Percentiles rank a stretch among this genome's conserved stretches.
Evolutionary conservation across 2,888 invertebrate genomes (phyloP).

Genomic region (Xestoiulus laeticollis): DNA sequence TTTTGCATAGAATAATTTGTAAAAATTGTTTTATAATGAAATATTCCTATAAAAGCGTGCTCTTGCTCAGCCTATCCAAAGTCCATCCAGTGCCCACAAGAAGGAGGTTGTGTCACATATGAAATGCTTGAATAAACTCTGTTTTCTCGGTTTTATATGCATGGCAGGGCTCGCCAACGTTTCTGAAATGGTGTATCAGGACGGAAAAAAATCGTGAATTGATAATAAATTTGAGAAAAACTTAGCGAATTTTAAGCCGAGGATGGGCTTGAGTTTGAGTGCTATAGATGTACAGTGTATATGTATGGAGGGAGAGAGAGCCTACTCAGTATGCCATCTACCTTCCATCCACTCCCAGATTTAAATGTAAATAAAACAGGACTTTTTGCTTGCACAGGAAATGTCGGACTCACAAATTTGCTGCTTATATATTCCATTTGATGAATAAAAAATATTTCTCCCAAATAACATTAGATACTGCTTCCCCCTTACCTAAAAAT

Average conservation of each 20-base stretch:
- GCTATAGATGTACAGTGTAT: neutral
- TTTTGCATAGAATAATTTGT: no score
- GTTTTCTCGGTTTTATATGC: neutral
- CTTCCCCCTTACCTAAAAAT: slow-evolving; percentile 41
- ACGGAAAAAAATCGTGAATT: slow-evolving; percentile 43
- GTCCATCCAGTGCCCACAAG: neutral
- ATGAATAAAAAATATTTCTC: slow-evolving; percentile 38
- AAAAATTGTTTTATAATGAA: no score
- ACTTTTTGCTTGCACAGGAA: slow-evolving; percentile 35
- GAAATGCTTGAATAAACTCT: slow-evolving; percentile 28
- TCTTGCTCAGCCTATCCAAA: neutral
- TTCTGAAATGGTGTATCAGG: slow-evolving; percentile 41
- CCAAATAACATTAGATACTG: slow-evolving; percentile 43
- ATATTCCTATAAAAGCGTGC: no score
- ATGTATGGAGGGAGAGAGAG: no score
- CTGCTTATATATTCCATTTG: slow-evolving; percentile 41
- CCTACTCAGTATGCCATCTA: slow-evolving; percentile 43
- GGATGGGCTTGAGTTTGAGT: slow-evolving; percentile 39
- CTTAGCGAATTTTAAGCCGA: slow-evolving; percentile 35
- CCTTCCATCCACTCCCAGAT: slow-evolving; percentile 41
- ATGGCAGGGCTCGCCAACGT: neutral
- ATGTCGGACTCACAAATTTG: slow-evolving; percentile 38
- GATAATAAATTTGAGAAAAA: slow-evolving; percentile 43
- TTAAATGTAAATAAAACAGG: slow-evolving; percentile 43
- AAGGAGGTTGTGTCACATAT: slow-evolving; percentile 17